phyloP scores from a whole-genome alignment of 2,888 invertebrate genomes.

The Philereme transversata region DNA sequence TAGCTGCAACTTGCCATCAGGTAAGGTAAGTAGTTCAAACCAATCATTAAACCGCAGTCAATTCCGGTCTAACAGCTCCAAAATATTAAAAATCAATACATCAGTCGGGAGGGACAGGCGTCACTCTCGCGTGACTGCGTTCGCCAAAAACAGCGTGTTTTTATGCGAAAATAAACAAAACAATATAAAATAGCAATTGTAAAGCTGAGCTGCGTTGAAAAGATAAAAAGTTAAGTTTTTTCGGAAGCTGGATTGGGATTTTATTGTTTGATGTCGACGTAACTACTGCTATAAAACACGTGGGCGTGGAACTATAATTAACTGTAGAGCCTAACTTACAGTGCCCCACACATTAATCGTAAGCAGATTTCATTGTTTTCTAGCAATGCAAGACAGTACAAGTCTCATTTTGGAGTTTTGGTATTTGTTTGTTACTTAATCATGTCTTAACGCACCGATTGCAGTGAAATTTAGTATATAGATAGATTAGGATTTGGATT shows the following conservation, averaged over 20 bases:
- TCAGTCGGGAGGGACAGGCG: slow-evolving; percentile 47
- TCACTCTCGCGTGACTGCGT: slow-evolving; percentile 47
- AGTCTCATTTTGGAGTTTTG: too few species aligned
- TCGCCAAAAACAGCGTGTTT: slow-evolving; percentile 43
- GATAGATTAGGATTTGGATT: too few species aligned
- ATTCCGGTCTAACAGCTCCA: slow-evolving; percentile 26
- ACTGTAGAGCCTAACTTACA: neutral
- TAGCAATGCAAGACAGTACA: too few species aligned
- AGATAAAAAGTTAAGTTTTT: slow-evolving; percentile 38
- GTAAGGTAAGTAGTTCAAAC: too few species aligned
- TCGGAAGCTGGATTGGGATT: slow-evolving; percentile 30
- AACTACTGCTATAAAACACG: slow-evolving; percentile 26
- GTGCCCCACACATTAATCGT: neutral
- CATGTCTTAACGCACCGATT: too few species aligned
- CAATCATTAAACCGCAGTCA: slow-evolving; percentile 6
- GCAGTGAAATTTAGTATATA: too few species aligned
- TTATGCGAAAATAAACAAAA: slow-evolving; percentile 40
- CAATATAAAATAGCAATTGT: slow-evolving; percentile 35
- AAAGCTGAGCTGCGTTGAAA: slow-evolving; percentile 38
- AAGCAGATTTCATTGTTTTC: neutral
- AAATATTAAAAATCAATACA: slow-evolving; percentile 47
- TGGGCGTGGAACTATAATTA: slow-evolving; percentile 7
- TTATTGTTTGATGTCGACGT: slow-evolving; percentile 31
- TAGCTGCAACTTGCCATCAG: too few species aligned
- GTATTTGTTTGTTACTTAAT: too few species aligned